Evolutionary conservation across 1,140 invertebrate genomes (phyloP).

Genomic region (Micrasema minimum): DNA sequence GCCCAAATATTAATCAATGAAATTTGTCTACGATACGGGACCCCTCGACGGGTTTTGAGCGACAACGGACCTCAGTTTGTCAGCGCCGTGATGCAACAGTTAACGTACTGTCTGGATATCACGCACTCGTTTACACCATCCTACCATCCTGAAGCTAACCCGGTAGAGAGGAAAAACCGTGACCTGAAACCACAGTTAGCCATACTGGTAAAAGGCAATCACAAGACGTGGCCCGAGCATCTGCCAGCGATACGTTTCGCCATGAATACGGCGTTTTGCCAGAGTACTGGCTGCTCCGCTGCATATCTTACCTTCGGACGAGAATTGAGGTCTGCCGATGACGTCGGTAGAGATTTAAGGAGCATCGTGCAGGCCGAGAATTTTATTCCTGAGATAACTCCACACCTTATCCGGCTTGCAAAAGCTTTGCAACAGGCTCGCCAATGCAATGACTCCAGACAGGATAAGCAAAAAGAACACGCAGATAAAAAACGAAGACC

Average conservation of each 20-base stretch:
- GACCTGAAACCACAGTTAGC: conserved; percentile 58
- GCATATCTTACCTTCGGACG: conserved; percentile 59
- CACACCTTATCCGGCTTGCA: conserved; percentile 27
- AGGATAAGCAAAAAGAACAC: not conserved
- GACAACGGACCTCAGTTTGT: conserved; percentile 60
- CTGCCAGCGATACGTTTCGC: conserved; percentile 58
- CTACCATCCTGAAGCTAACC: conserved; percentile 58
- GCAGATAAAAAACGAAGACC: not conserved
- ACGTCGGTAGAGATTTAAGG: conserved; percentile 37
- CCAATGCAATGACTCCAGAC: too few species aligned
- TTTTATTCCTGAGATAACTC: conserved; percentile 51
- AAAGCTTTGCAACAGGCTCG: not conserved
- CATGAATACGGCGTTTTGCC: conserved; percentile 57
- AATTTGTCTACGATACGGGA: conserved; percentile 58
- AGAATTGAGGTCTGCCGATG: conserved; percentile 39
- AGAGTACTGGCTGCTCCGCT: conserved; percentile 57
- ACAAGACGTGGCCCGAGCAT: conserved; percentile 56
- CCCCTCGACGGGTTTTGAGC: conserved; percentile 55
- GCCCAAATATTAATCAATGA: conserved; percentile 54
- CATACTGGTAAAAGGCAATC: conserved; percentile 54
- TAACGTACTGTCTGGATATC: too few species aligned
- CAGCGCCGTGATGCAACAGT: conserved; percentile 57
- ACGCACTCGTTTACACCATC: too few species aligned
- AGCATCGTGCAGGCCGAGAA: conserved; percentile 45
- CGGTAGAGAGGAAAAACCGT: conserved; percentile 57